Evolutionary conservation across 2,888 invertebrate species (phyloP), one percentile per base, ranked within the genome.

Genomic region (Dioctria linearis): DNA sequence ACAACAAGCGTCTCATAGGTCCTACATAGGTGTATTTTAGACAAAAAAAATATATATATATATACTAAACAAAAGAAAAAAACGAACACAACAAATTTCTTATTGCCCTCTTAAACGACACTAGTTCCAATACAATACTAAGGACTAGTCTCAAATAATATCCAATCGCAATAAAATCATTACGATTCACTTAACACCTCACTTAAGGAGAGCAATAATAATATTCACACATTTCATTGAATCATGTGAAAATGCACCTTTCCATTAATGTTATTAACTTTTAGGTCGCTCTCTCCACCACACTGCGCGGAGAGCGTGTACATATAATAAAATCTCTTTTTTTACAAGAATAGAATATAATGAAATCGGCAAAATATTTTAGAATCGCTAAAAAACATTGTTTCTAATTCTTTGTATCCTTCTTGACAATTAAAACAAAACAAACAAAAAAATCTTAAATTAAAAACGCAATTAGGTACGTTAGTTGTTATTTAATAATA

Each of bases 401-500:
- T 69, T 69, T 54, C 49, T 51, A 25, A 11, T 51, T 51, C 39
- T 63, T 37, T 69, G 51, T 25, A 25, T 51, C 69, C 11, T 51
- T 69, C 49, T 69, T 25, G 25, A 25, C 25, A 25, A 25, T 25
- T 25, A 25, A 25, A 25, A 25, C 25, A 25, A 25, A 51, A 69
- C 37, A 39, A 46, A 69, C 37, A 25, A 51, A 46, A 43, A 69
- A 51, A 25, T 69, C 69, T 69, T 39, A 69, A 51, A 25, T 25
- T 25, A 25, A 25, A 25, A 25, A 69, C 51, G 37, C 69, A 69
- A 69, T 69, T 69, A 69, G 69, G 43, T 69, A 49, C 54, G 69
- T 69, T 69, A 69, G 69, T 69, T 69, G 69, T 69, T 69, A 69
- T 69, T 37, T 69, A 69, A 69, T 69, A 49, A 69, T 51, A 69